Conservation (phyloP, 1,140 invertebrate genomes). For the Drosophila funebris region DNA sequence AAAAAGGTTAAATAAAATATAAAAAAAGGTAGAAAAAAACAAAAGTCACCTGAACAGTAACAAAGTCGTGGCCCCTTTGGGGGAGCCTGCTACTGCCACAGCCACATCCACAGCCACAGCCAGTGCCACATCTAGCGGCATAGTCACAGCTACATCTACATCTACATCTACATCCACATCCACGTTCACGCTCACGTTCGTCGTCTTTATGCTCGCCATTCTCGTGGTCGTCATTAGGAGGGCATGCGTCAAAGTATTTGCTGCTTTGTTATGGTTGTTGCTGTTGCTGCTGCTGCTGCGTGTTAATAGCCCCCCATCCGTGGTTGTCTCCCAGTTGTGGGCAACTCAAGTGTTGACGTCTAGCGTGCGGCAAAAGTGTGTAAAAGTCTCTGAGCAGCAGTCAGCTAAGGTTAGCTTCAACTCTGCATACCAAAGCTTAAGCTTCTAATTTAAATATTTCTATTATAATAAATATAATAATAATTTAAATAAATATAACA, state of each 20-base stretch:
- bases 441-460: not conserved
- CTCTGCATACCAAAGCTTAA: not conserved
- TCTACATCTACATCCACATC: constrained; percentile 24
- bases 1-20: constrained; percentile 58
- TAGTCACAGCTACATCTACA: not conserved
- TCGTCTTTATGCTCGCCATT: constrained; percentile 50
- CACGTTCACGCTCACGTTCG: constrained; percentile 37
- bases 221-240: constrained; percentile 80
- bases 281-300: constrained; percentile 56
- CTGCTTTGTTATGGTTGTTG: constrained; percentile 60
- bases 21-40: constrained; percentile 38
- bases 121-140: not conserved
- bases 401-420: not conserved
- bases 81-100: not conserved
- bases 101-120: not conserved
- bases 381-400: not conserved
- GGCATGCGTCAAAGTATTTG: constrained; percentile 77
- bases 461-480: not conserved
- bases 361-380: constrained; percentile 35
- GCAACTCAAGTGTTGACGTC: constrained; percentile 34
- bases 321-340: constrained; percentile 11
- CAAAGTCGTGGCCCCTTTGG: constrained; percentile 68
- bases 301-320: constrained; percentile 69
- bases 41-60: constrained; percentile 74
- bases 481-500: not conserved